These are phyloP conservation scores for Augiades crinisus DNA, from an alignment of 2,888 invertebrate genomes.

Conservation along the genomic window DNA sequence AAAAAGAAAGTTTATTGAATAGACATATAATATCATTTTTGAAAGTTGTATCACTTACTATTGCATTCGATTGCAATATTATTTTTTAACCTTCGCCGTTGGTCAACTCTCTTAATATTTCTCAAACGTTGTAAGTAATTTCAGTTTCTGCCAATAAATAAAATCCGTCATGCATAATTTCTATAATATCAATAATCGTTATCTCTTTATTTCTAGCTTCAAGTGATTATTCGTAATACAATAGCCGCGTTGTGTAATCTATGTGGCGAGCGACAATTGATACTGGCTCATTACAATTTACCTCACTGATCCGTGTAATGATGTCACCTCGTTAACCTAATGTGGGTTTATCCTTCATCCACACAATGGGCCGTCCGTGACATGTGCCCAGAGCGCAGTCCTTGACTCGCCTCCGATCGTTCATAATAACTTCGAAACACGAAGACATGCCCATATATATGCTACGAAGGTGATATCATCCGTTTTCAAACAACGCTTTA, in stretches of 20 bases:
- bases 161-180: not conserved
- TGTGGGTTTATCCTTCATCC: constrained; percentile 18
- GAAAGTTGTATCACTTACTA: not conserved
- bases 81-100: constrained; percentile 6
- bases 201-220: no score
- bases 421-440: constrained; percentile 20
- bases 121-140: not conserved
- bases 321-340: constrained; percentile 22
- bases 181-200: not conserved
- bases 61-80: constrained; percentile 1
- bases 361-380: constrained; percentile 24
- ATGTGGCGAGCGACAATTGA: constrained; percentile 17
- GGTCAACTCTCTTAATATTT: not conserved
- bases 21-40: not conserved
- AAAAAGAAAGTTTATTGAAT: not conserved
- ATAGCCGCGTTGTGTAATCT: constrained; percentile 8
- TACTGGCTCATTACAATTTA: constrained; percentile 23
- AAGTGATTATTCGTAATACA: not conserved
- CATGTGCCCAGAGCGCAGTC: constrained; percentile 15
- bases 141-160: not conserved
- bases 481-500: constrained; percentile 31
- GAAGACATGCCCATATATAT: constrained; percentile 20
- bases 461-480: constrained; percentile 36
- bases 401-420: constrained; percentile 19
- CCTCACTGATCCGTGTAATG: constrained; percentile 21